Conservation (phyloP, 2,888 invertebrate species). For the Caenorhabditis panamensis region DNA sequence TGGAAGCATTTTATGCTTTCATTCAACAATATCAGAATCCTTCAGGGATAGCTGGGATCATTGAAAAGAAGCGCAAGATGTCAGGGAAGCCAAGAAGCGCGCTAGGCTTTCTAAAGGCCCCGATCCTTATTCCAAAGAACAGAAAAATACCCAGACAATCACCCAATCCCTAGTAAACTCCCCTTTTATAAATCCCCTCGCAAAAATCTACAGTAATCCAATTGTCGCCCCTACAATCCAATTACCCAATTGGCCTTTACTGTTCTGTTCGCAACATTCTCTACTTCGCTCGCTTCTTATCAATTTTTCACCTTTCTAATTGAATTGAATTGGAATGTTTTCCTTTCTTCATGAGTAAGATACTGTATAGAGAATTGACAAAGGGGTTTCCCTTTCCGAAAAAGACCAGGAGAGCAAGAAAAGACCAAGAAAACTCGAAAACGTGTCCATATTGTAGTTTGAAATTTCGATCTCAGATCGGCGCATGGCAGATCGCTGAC, state of each 20-base stretch:
- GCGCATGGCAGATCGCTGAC: too few relatives aligned
- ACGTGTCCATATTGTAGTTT: slow-evolving; percentile 40
- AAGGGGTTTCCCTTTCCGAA: not conserved
- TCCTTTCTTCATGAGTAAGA: not conserved
- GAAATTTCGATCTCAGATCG: slow-evolving; percentile 47
- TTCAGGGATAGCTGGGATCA: too few relatives aligned
- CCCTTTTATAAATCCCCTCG: slow-evolving; percentile 4
- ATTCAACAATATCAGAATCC: too few relatives aligned
- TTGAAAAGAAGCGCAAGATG: too few relatives aligned
- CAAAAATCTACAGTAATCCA: slow-evolving; percentile 34
- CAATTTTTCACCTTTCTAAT: not conserved
- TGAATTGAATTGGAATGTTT: too few relatives aligned
- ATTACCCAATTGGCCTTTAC: slow-evolving; percentile 12
- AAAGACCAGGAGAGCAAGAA: too few relatives aligned
- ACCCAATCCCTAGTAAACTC: too few relatives aligned
- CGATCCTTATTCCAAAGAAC: slow-evolving; percentile 26
- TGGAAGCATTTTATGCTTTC: too few relatives aligned
- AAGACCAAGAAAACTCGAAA: too few relatives aligned
- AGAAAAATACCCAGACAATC: slow-evolving; percentile 5
- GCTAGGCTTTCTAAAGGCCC: too few relatives aligned
- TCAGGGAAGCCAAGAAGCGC: too few relatives aligned
- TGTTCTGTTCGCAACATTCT: not conserved
- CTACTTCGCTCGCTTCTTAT: not conserved
- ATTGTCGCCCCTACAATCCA: slow-evolving; percentile 5
- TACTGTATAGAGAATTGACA: not conserved